Conservation (phyloP, 2,888 invertebrate genomes). For the Xestia c-nigrum region DNA sequence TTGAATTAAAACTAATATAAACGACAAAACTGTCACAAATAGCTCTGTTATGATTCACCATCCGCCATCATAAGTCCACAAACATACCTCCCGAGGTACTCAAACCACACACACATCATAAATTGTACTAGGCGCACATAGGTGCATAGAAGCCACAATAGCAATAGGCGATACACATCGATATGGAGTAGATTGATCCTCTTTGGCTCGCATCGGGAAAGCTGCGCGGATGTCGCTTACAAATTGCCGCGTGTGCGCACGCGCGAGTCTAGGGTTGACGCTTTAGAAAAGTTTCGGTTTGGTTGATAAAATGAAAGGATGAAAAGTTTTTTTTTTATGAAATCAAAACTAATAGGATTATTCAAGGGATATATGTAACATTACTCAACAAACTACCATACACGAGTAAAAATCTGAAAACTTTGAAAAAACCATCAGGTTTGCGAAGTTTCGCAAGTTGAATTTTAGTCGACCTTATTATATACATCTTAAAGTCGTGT, state of each 20-base stretch:
- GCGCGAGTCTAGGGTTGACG: slow-evolving; percentile 77
- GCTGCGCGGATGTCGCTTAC: slow-evolving; percentile 79
- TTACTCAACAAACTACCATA: not conserved
- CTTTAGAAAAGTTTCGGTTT: not conserved
- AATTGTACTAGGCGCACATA: slow-evolving; percentile 40
- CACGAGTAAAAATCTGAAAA: not conserved
- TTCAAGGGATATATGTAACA: not conserved
- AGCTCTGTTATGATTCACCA: not conserved
- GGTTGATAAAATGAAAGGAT: not conserved
- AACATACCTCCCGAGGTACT: not conserved
- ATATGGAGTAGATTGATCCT: slow-evolving; percentile 67
- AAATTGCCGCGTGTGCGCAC: slow-evolving; percentile 82
- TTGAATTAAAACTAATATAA: not conserved
- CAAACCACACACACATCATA: slow-evolving; percentile 24
- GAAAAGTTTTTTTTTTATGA: no score
- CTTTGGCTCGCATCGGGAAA: slow-evolving; percentile 66
- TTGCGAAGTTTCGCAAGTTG: no score
- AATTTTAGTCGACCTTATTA: not conserved
- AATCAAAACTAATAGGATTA: no score
- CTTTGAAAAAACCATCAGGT: no score
- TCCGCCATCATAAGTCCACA: not conserved
- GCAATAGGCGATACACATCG: slow-evolving; percentile 54
- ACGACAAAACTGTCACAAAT: not conserved
- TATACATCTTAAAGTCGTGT: not conserved
- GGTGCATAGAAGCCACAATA: slow-evolving; percentile 35